Evolutionary conservation across 2,113 vertebrate genomes (phyloP), one percentile per base, ranked within the genome.

Genomic region (Calonectris borealis): DNA sequence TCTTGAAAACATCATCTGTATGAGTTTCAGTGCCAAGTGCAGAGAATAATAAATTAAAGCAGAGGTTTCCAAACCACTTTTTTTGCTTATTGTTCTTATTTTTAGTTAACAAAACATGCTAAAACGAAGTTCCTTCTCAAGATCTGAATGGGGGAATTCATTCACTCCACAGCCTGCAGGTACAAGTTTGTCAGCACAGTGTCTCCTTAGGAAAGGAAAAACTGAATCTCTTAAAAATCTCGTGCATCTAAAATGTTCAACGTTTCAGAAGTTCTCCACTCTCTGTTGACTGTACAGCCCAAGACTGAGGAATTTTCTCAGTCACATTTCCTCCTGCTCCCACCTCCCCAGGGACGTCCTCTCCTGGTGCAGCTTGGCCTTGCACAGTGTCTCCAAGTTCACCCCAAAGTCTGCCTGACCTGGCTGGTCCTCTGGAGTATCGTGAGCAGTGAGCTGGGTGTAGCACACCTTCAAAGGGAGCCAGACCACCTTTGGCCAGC

Each of bases 21-120:
- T 42, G 54, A 65, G 57, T 66, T 86, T 92, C 55, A 52, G 51
- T 73, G 76, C 82, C 76, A 97, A 88, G 38, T 44, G 16, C 46
- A 83, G 34, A 82, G 55, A 90, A 89, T 18, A 91, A 88, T 78
- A 95, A 90, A 93, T 95, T 62, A 86, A 81, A 84, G 11, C 31
- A 49, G 51, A 62, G 9, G 13, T 75, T 94, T 81, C 64, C 42
- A 91, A 85, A 76, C 2, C 0, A 2, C 2, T 31, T 49, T 42
- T 71, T 65, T 80, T 24, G 6, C 32, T 73, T 62, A 42, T 48
- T 92, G 16, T 83, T 85, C 26, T 5, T 60, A 36, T 60, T 94
- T 89, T 61, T 76, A 46, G 48, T 93, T 83, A 91, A 89, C 2
- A 85, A 85, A 84, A 49, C 26, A 66, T 14, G 16, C 24, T 75